A percentile compares a stretch with the other conserved stretches of the same genome.
These are phyloP conservation scores for Elmis aenea DNA, from an alignment of 2,888 invertebrate species.

Conservation along the genomic window DNA sequence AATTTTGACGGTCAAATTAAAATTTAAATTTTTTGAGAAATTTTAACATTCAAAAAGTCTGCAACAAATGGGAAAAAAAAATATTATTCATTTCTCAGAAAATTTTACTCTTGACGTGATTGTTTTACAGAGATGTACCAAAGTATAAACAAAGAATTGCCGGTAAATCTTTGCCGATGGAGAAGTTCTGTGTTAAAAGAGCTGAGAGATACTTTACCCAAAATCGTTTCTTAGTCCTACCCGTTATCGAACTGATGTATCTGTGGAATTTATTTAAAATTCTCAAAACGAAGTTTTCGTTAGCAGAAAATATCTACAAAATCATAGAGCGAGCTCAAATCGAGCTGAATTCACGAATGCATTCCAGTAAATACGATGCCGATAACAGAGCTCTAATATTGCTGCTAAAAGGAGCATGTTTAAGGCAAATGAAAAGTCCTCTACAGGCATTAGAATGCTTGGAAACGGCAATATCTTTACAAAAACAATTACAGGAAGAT, in stretches of 20 bases:
- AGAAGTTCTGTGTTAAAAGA: constrained; percentile 90
- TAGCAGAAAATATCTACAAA: constrained; percentile 59
- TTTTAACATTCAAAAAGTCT: no score
- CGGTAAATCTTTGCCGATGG: constrained; percentile 94
- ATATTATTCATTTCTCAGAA: constrained; percentile 3
- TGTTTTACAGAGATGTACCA: constrained; percentile 64
- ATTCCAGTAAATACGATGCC: constrained; percentile 50
- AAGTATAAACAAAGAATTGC: constrained; percentile 83
- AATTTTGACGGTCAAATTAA: no score
- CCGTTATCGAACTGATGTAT: constrained; percentile 83
- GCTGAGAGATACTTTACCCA: constrained; percentile 74
- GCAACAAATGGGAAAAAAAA: no score
- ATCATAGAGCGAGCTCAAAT: constrained; percentile 53
- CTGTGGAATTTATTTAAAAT: constrained; percentile 90
- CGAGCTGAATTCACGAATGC: constrained; percentile 34
- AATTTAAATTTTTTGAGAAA: no score
- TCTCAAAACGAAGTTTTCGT: constrained; percentile 63
- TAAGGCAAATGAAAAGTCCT: constrained; percentile 72
- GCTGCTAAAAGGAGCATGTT: constrained; percentile 77
- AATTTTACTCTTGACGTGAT: constrained; percentile 9
- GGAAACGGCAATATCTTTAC: constrained; percentile 56
- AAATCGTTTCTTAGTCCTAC: constrained; percentile 67
- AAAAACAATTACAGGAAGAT: constrained; percentile 74
- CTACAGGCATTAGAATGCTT: constrained; percentile 74
- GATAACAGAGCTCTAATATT: constrained; percentile 74